These are phyloP conservation scores for Sinocyclocheilus maitianheensis DNA, from an alignment of 2,113 vertebrate species.

Conservation along the genomic window DNA sequence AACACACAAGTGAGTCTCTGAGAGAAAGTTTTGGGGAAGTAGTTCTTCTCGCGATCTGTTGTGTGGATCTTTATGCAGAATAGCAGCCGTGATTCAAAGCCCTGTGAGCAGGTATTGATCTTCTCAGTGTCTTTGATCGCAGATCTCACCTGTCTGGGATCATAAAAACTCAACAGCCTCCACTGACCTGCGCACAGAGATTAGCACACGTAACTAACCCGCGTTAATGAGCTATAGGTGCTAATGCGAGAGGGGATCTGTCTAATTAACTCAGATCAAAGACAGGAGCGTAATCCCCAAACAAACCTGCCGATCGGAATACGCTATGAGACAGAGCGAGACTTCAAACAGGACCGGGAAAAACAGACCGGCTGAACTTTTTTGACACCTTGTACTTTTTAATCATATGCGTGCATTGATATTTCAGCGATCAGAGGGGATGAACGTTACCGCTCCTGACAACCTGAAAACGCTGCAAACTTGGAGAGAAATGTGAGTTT, in stretches of 20 bases:
- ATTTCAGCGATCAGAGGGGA: constrained; percentile 37
- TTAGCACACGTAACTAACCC: constrained; percentile 71
- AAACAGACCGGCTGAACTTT: constrained; percentile 62
- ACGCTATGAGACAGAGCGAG: constrained; percentile 52
- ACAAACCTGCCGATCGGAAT: constrained; percentile 80
- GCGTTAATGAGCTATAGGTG: constrained; percentile 75
- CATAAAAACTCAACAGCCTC: constrained; percentile 82
- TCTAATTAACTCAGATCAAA: constrained; percentile 83
- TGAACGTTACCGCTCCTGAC: neutral
- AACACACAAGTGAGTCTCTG: neutral
- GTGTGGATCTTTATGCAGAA: constrained; percentile 80
- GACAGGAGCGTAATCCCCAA: constrained; percentile 73
- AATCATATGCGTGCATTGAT: constrained; percentile 64
- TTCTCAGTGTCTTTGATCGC: constrained; percentile 74
- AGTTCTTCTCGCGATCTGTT: constrained; percentile 61
- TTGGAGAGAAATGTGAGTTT: neutral
- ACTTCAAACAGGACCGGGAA: constrained; percentile 48
- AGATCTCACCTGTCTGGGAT: constrained; percentile 74
- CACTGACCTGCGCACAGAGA: constrained; percentile 82
- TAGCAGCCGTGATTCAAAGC: constrained; percentile 51
- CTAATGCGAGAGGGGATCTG: constrained; percentile 65
- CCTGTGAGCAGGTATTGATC: constrained; percentile 77
- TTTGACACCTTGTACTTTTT: constrained; percentile 58
- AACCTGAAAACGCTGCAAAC: constrained; percentile 21
- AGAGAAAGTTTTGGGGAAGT: constrained; percentile 46